Percentiles rank a stretch among this genome's conserved stretches.
These are phyloP conservation scores for Melopsittacus undulatus DNA, from an alignment of 2,797 vertebrate species.

Conservation along the genomic window DNA sequence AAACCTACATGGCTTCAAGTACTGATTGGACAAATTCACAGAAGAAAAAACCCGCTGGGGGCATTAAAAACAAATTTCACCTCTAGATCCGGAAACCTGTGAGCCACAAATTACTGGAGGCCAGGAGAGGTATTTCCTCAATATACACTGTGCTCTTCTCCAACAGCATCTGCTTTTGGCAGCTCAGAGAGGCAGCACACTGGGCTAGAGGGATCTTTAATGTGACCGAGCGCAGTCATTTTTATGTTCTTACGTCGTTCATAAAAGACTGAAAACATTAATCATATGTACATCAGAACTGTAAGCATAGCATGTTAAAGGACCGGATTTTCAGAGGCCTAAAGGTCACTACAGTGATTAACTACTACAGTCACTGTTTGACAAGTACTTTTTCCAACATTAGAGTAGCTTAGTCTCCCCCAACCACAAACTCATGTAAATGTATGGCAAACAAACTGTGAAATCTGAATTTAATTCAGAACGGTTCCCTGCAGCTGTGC, in stretches of 20 bases:
- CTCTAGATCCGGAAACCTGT: slow-evolving; percentile 53
- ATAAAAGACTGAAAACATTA: background rate
- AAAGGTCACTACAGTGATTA: slow-evolving; percentile 1
- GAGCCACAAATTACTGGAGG: slow-evolving; percentile 65
- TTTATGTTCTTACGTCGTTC: background rate
- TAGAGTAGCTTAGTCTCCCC: background rate
- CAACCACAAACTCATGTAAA: background rate
- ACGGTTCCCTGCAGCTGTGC: background rate
- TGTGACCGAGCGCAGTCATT: background rate
- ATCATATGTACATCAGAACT: background rate
- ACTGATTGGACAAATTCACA: background rate
- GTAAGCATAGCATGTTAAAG: background rate
- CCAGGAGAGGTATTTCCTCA: slow-evolving; percentile 62
- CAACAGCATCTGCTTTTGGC: slow-evolving; percentile 54
- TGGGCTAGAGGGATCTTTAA: background rate
- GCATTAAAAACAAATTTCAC: slow-evolving; percentile 63
- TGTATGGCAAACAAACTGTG: background rate
- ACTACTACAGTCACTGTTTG: background rate
- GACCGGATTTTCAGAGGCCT: background rate
- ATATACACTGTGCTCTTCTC: slow-evolving; percentile 21
- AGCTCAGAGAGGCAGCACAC: background rate
- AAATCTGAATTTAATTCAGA: background rate
- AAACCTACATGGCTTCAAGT: background rate
- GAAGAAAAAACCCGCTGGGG: slow-evolving; percentile 50
- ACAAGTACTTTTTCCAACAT: background rate